Percentiles rank a stretch among this genome's conserved stretches.
Evolutionary conservation across 1,140 invertebrate genomes (phyloP).

Genomic region (Mylabris phalerata): DNA sequence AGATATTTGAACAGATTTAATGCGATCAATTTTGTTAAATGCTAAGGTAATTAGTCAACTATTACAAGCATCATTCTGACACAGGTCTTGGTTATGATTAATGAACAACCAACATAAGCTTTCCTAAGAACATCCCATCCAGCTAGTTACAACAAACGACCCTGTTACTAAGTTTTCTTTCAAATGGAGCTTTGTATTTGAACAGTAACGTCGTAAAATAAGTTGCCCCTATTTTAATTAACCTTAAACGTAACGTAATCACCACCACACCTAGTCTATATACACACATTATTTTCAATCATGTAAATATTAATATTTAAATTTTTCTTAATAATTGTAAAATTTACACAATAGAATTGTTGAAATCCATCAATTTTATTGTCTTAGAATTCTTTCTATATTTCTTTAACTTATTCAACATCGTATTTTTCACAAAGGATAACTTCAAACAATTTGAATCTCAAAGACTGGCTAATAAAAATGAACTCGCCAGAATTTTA

Average conservation of each 20-base stretch:
- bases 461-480: conserved; percentile 14
- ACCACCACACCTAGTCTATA: neutral
- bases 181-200: neutral
- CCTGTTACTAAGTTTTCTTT: too few relatives aligned
- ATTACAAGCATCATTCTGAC: too few relatives aligned
- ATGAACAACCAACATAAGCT: too few relatives aligned
- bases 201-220: conserved; percentile 5
- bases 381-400: conserved; percentile 9
- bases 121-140: too few relatives aligned
- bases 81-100: too few relatives aligned
- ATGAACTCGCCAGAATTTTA: conserved; percentile 8
- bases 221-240: conserved; percentile 5
- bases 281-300: neutral
- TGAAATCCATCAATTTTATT: conserved; percentile 12
- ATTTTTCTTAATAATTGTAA: neutral
- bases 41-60: too few relatives aligned
- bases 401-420: conserved; percentile 6
- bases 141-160: too few relatives aligned
- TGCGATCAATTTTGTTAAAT: too few relatives aligned
- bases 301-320: too few relatives aligned
- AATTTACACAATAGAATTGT: conserved; percentile 11
- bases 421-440: conserved; percentile 10
- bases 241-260: conserved; percentile 1
- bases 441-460: conserved; percentile 13
- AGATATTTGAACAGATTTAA: too few relatives aligned